phyloP scores from a whole-genome alignment of 1,140 invertebrate genomes.

The Drosophila pachea region DNA sequence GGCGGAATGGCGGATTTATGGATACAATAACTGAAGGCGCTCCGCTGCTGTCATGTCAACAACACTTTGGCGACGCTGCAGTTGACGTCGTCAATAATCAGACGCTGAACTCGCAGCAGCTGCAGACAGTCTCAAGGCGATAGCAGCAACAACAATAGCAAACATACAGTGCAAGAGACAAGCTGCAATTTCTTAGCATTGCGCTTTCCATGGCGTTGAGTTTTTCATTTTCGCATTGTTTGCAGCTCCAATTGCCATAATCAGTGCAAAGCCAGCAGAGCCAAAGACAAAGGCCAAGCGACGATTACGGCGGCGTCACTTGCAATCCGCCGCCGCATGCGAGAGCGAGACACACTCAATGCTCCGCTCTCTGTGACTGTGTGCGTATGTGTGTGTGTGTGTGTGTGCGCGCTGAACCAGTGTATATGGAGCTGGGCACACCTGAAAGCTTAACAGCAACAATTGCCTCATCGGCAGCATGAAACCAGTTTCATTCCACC shows the following conservation, averaged over 20 bases:
- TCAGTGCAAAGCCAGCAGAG: slow-evolving; percentile 58
- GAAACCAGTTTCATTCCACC: slow-evolving; percentile 64
- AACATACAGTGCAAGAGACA: slow-evolving; percentile 17
- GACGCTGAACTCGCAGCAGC: slow-evolving; percentile 64
- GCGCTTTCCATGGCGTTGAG: slow-evolving; percentile 61
- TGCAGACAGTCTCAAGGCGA: slow-evolving; percentile 65
- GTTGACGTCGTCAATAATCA: slow-evolving; percentile 71
- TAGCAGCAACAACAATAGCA: slow-evolving; percentile 28
- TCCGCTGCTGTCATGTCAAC: slow-evolving; percentile 56
- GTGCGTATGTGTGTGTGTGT: too few species aligned
- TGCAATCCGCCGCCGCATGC: neutral
- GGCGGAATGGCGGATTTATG: slow-evolving; percentile 58
- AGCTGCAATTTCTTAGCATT: slow-evolving; percentile 64
- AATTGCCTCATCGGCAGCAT: slow-evolving; percentile 66
- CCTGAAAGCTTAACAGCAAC: slow-evolving; percentile 36
- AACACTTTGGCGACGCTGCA: slow-evolving; percentile 55
- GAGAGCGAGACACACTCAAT: slow-evolving; percentile 6
- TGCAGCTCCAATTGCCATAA: slow-evolving; percentile 71
- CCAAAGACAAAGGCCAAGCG: slow-evolving; percentile 62
- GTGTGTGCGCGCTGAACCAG: neutral
- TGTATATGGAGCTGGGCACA: slow-evolving; percentile 11
- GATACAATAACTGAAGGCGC: slow-evolving; percentile 28
- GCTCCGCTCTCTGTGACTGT: neutral
- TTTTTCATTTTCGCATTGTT: slow-evolving; percentile 66
- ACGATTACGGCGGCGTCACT: slow-evolving; percentile 36